Percentiles rank a stretch among this genome's conserved stretches.
Conservation (phyloP, 1,140 invertebrate genomes). For the Atta texana region DNA sequence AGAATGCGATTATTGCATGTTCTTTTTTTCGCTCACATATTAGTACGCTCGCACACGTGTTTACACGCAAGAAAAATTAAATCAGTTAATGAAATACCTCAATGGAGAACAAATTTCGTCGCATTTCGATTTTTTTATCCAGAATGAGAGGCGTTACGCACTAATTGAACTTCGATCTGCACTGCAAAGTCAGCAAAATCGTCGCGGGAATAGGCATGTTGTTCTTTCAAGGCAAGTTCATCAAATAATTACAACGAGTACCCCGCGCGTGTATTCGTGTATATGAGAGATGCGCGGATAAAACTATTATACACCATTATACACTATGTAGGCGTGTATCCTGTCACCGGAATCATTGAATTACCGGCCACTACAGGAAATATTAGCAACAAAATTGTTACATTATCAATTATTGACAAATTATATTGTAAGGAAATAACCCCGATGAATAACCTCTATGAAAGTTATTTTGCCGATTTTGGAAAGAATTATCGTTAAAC, state of each 20-base stretch:
- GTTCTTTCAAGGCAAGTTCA: neutral
- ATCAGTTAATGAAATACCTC: neutral
- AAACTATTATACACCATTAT: neutral
- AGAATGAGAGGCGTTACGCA: neutral
- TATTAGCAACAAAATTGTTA: neutral
- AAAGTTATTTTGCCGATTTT: neutral
- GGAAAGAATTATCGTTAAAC: neutral
- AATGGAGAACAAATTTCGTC: neutral
- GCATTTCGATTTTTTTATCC: neutral
- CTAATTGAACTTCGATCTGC: neutral
- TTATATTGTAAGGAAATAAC: too few relatives aligned
- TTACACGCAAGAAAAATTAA: neutral
- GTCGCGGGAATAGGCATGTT: neutral
- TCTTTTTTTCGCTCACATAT: neutral
- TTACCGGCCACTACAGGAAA: neutral
- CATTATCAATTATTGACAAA: neutral
- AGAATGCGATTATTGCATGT: neutral
- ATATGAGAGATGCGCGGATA: neutral
- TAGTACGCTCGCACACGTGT: neutral
- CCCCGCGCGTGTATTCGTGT: neutral
- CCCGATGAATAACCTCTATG: neutral
- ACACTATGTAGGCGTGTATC: neutral
- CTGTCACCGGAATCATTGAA: neutral
- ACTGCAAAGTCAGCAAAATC: constrained; percentile 1
- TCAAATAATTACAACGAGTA: too few relatives aligned